These are phyloP conservation scores for Bombus picipes DNA, from an alignment of 1,140 invertebrate species.

Conservation along the genomic window DNA sequence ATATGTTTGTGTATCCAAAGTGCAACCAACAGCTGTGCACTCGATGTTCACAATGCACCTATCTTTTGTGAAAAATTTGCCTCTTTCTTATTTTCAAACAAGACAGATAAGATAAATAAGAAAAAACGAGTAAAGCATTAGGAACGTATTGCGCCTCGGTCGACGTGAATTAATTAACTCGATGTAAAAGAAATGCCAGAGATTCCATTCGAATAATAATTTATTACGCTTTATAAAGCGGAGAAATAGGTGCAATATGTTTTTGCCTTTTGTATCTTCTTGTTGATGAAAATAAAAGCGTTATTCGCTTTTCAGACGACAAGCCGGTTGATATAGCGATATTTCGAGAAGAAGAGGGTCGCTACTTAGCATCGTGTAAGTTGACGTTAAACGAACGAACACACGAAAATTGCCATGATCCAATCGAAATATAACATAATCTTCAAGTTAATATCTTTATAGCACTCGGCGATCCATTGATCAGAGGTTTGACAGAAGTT, in stretches of 20 bases:
- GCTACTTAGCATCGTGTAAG: constrained; percentile 91
- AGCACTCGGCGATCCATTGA: constrained; percentile 93
- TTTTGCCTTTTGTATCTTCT: neutral
- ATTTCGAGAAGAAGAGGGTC: constrained; percentile 91
- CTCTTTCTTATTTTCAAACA: neutral
- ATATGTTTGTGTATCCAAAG: neutral
- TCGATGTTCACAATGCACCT: neutral
- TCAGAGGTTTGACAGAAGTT: constrained; percentile 93
- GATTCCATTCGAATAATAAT: neutral
- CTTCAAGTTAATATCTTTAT: constrained; percentile 71
- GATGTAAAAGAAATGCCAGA: neutral
- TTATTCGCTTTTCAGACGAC: constrained; percentile 79
- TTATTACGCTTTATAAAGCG: neutral
- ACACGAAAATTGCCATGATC: neutral
- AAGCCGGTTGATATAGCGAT: constrained; percentile 87
- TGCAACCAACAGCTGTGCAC: neutral
- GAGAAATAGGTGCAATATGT: neutral
- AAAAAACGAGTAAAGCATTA: neutral
- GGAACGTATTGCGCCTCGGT: neutral
- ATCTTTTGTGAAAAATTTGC: neutral
- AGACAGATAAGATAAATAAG: too few relatives aligned
- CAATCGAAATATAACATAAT: neutral
- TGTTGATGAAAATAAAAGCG: neutral
- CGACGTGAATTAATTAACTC: neutral
- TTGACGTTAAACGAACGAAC: constrained; percentile 15